These are phyloP conservation scores for Macropus fuliginosus DNA, from an alignment of 2,797 vertebrate genomes.

Conservation along the genomic window DNA sequence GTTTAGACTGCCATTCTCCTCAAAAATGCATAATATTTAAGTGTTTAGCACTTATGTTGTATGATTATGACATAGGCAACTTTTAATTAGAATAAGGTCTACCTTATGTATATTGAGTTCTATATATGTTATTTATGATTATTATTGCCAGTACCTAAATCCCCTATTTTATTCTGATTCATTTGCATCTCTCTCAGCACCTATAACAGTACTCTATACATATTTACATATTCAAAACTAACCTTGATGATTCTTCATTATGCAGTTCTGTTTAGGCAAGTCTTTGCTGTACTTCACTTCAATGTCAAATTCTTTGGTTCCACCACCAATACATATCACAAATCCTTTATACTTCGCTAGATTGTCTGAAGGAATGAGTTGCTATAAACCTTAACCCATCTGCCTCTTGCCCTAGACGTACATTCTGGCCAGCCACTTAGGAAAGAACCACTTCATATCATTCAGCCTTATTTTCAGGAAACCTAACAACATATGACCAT, in stretches of 20 bases:
- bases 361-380: neutral
- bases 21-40: neutral
- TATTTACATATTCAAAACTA: neutral
- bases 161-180: neutral
- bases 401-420: neutral
- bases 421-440: neutral
- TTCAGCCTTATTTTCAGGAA: neutral
- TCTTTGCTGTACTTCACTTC: neutral
- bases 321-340: neutral
- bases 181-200: neutral
- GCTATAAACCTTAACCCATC: neutral
- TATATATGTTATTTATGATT: neutral
- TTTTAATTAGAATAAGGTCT: neutral
- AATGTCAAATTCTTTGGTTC: neutral
- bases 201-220: neutral
- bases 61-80: neutral
- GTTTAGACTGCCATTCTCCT: neutral
- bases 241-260: neutral
- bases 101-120: neutral
- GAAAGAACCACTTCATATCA: neutral
- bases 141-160: neutral
- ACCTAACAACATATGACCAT: neutral
- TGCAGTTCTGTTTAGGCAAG: neutral
- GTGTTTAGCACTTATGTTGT: neutral
- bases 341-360: neutral